Evolutionary conservation across 1,140 invertebrate genomes (phyloP), one percentile per base, ranked within the genome.

Genomic region (Drosophila chauvacae): DNA sequence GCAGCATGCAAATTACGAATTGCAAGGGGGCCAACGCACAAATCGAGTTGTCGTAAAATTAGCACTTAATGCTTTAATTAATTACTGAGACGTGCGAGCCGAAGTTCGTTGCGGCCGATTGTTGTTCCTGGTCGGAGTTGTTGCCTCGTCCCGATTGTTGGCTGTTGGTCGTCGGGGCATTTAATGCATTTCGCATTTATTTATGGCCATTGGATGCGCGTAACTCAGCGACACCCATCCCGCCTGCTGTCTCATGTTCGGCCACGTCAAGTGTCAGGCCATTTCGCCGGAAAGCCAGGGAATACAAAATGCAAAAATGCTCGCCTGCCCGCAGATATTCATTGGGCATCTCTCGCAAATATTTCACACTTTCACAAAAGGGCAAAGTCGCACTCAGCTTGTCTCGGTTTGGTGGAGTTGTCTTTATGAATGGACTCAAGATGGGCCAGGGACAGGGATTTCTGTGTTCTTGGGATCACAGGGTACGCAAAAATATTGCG

Each of bases 11-110:
- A 83, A 83, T 83, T 79, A 77, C 77, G 39, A 68, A 58, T 80
- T 66, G 80, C 47, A 63, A 41, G 68, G 72, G 66, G 79, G 63
- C 61, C 61, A 80, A 80, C 65, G 86, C 85, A 85, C 85, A 90
- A 90, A 90, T 90, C 85, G 85, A 90, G 85, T 90, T 90, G 85
- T 90, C 85, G 85, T 90, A 90, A 90, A 90, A 90, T 90, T 90
- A 90, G 85, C 85, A 90, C 85, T 90, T 90, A 90, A 90, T 90
- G 85, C 85, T 90, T 90, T 90, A 90, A 90, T 90, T 90, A 90
- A 90, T 90, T 90, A 90, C 85, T 77, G 72, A 73, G 85, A 90
- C 85, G 81, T 90, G 81, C 77, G 83, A 69, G 73, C 63, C 45
- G 53, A 45, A 68, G 69, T 55, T 55, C 18, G 51, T 41, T 50